phyloP scores from a whole-genome alignment of 2,113 vertebrate genomes.

The Oceanites oceanicus region DNA sequence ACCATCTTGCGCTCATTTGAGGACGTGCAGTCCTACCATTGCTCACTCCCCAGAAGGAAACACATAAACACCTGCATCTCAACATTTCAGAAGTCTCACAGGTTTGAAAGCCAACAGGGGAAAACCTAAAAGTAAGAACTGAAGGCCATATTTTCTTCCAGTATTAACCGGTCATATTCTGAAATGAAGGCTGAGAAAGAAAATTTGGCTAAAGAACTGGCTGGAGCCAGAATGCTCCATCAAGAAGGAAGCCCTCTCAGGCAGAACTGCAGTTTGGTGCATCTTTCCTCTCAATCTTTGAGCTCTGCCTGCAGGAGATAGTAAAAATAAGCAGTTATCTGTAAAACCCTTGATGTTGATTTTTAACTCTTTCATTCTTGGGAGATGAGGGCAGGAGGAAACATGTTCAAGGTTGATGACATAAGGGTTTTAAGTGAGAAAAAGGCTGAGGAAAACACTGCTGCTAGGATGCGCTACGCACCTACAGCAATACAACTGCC shows the following conservation, averaged over 20 bases:
- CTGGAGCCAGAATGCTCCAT: background rate
- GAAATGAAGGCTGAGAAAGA: background rate
- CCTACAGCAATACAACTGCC: background rate
- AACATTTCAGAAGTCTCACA: background rate
- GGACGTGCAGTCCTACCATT: background rate
- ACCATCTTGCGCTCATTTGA: background rate
- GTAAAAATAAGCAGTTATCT: background rate
- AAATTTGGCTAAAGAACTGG: background rate
- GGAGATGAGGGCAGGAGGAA: background rate
- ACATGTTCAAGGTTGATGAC: accelerated
- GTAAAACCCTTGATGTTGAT: background rate
- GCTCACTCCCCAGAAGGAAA: background rate
- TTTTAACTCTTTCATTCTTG: background rate
- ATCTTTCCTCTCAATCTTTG: background rate
- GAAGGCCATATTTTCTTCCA: background rate
- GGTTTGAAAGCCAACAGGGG: background rate
- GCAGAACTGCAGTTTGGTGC: background rate
- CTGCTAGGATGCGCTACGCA: background rate
- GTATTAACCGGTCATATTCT: background rate
- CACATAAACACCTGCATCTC: background rate
- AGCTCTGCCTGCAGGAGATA: background rate
- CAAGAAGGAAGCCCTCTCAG: background rate
- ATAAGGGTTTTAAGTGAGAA: background rate
- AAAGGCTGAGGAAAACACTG: background rate
- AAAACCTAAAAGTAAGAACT: background rate